Conservation (phyloP, 2,113 vertebrate species). For the Burhinus bistriatus region DNA sequence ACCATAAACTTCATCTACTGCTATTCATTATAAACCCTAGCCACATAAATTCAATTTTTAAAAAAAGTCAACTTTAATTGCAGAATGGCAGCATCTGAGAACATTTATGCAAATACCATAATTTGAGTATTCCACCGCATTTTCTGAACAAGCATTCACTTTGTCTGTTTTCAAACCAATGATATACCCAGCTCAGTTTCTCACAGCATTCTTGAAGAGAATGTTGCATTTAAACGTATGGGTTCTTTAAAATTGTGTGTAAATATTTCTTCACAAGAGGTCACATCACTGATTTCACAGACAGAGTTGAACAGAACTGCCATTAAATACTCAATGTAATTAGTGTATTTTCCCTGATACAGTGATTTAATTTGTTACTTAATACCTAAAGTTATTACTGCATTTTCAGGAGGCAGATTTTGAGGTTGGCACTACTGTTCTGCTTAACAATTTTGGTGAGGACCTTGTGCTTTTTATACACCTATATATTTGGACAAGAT, state of each 20-base stretch:
- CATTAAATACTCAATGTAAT: background rate
- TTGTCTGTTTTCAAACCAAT: background rate
- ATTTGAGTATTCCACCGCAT: background rate
- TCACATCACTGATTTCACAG: background rate
- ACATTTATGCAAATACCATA: background rate
- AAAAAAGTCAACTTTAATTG: background rate
- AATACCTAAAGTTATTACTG: background rate
- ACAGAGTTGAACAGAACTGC: background rate
- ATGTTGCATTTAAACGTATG: background rate
- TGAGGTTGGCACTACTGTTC: background rate
- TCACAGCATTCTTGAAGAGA: background rate
- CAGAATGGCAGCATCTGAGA: background rate
- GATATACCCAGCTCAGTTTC: background rate
- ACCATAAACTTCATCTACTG: background rate
- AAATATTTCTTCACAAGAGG: background rate
- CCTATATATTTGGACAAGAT: background rate
- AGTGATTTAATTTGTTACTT: background rate
- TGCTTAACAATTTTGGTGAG: background rate
- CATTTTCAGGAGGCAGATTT: background rate
- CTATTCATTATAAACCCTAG: background rate
- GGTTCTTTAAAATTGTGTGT: background rate
- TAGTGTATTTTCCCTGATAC: background rate
- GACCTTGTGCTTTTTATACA: background rate
- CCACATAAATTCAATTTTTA: background rate
- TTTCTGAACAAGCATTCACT: background rate